A percentile compares a stretch with the other conserved stretches of the same genome.
These are phyloP conservation scores for Montipora capricornis DNA, from an alignment of 64 coral and sea anemone genomes.

Conservation along the genomic window DNA sequence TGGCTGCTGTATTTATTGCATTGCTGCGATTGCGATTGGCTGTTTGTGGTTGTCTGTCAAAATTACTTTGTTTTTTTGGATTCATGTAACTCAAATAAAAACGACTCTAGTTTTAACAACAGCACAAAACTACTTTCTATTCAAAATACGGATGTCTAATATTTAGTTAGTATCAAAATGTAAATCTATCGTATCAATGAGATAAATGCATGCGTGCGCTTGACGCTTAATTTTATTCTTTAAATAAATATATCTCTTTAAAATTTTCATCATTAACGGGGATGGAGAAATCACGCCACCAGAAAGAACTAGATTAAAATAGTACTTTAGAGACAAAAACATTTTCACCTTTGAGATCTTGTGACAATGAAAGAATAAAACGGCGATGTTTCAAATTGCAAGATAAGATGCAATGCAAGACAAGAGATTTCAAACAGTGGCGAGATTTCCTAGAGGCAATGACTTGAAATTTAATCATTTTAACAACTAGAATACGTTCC, in stretches of 20 bases:
- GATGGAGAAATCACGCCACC: too few species aligned
- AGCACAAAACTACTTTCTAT: not conserved
- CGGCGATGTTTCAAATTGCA: too few species aligned
- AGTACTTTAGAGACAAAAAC: too few species aligned
- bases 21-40: not conserved
- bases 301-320: too few species aligned
- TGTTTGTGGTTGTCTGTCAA: too few species aligned
- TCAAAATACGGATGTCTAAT: conserved; percentile 11
- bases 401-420: too few species aligned
- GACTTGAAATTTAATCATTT: too few species aligned
- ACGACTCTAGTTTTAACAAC: not conserved
- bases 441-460: too few species aligned
- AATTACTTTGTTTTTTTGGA: not conserved
- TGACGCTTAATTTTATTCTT: not conserved
- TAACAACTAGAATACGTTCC: too few species aligned
- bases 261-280: not conserved
- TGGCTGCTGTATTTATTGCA: not conserved
- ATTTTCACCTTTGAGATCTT: too few species aligned
- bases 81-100: not conserved
- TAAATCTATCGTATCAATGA: conserved; percentile 14
- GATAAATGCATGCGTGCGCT: not conserved
- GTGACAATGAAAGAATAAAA: too few species aligned
- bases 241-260: not conserved
- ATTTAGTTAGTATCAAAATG: conserved; percentile 24
- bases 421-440: too few species aligned